Base-by-base conservation (phyloP, 2,888 invertebrate genomes). In the Trachelus tabidus region DNA sequence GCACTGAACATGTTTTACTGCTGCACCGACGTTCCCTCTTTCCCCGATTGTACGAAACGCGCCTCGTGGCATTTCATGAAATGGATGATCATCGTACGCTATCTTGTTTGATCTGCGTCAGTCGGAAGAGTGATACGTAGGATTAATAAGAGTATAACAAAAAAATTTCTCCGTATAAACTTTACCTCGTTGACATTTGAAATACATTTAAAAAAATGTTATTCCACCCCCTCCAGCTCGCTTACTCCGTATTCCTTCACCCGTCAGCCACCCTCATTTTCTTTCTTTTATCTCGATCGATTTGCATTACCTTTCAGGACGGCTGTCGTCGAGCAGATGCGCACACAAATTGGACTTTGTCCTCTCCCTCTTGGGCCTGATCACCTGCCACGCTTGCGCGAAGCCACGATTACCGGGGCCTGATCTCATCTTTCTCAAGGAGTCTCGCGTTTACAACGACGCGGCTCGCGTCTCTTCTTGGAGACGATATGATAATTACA, bases 261-360 rank as follows among this genome's bases (percentile, higher is more conserved):
- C 56, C 56, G 56, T 56, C 56, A 56, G 56, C 56, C 56, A 56
- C 56, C 23, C 56, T 56, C 56, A 56, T 56, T 56, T 56, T 56
- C 56, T 56, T 56, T 23, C 56, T 56, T 56, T 56, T 56, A 56
- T 56, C 56, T 56, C 56, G 56, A 56, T 75, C 81, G 87, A 89
- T 89, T 90, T 88, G 85, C 89, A 89, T 89, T 90, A 88, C 56
- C 88, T 88, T 90, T 89, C 88, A 88, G 87, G 87, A 86, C 89
- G 87, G 88, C 89, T 87, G 90, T 88, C 88, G 87, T 87, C 85
- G 81, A 87, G 90, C 90, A 90, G 90, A 90, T 90, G 90, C 87
- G 81, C 84, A 84, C 85, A 85, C 86, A 90, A 90, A 90, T 90
- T 90, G 90, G 88, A 85, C 83, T 80, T 83, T 83, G 82, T 79